phyloP scores from a whole-genome alignment of 2,888 invertebrate genomes.

The Pseudoips prasinana region DNA sequence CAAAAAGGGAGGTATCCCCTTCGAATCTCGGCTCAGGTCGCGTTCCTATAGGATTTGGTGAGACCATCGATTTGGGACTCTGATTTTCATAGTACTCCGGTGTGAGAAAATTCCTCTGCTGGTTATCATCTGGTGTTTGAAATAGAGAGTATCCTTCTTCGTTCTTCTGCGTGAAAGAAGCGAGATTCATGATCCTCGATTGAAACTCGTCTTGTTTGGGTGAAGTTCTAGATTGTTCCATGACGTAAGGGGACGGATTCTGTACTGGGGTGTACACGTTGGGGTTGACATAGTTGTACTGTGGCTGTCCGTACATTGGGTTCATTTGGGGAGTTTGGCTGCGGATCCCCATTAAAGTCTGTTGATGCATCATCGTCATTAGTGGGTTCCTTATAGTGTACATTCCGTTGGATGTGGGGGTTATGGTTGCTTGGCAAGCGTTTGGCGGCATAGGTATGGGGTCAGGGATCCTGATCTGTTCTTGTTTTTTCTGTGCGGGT shows the following conservation, averaged over 20 bases:
- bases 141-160: conserved; percentile 75
- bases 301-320: conserved; percentile 46
- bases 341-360: conserved; percentile 55
- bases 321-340: conserved; percentile 44
- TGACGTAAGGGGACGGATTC: conserved; percentile 30
- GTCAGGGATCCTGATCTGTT: conserved; percentile 65
- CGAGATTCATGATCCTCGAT: conserved; percentile 63
- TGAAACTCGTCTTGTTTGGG: conserved; percentile 59
- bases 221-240: conserved; percentile 33
- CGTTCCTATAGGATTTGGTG: conserved; percentile 72
- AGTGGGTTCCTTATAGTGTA: conserved; percentile 91
- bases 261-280: conserved; percentile 46
- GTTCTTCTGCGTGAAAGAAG: conserved; percentile 72
- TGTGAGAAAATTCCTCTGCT: conserved; percentile 53
- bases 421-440: conserved; percentile 76
- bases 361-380: conserved; percentile 79
- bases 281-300: conserved; percentile 58
- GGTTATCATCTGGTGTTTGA: conserved; percentile 56
- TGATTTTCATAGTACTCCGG: conserved; percentile 59
- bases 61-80: conserved; percentile 56
- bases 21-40: conserved; percentile 55
- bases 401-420: conserved; percentile 85
- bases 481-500: conserved; percentile 52
- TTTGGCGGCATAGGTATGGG: conserved; percentile 74
- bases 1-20: conserved; percentile 55